phyloP scores from a whole-genome alignment of 2,888 invertebrate genomes.

The Frankliniella intonsa region DNA sequence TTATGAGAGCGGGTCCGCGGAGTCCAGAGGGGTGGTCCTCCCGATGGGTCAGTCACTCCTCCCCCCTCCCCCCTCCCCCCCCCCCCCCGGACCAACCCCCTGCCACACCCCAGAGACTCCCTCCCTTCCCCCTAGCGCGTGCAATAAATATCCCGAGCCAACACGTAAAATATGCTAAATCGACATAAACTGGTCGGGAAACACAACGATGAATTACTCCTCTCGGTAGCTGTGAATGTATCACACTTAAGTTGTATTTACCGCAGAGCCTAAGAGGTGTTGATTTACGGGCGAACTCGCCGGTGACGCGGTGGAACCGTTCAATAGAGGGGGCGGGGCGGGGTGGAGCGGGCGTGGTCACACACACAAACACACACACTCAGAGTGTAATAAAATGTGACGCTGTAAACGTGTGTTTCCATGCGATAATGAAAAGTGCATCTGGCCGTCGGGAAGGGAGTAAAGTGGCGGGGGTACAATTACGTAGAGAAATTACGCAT shows the following conservation, averaged over 20 bases:
- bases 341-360: neutral
- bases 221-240: neutral
- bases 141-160: neutral
- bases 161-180: slow-evolving; percentile 25
- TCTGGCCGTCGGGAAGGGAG: neutral
- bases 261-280: slow-evolving; percentile 1
- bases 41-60: neutral
- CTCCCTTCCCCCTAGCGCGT: neutral
- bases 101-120: neutral
- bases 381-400: neutral
- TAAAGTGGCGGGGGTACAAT: neutral
- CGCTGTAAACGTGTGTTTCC: neutral
- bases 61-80: neutral
- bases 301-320: neutral
- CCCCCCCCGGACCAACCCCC: too few species aligned
- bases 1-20: neutral
- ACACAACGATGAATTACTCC: slow-evolving; percentile 19
- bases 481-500: slow-evolving; percentile 17
- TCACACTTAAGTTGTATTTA: slow-evolving; percentile 20
- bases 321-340: neutral
- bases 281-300: neutral
- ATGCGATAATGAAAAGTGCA: neutral
- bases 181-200: slow-evolving; percentile 13
- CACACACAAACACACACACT: neutral
- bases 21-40: neutral